A percentile compares a stretch with the other conserved stretches of the same genome.
Evolutionary conservation across 92 coral and sea anemone species (phyloP).

Genomic region (Phenganax marumi): DNA sequence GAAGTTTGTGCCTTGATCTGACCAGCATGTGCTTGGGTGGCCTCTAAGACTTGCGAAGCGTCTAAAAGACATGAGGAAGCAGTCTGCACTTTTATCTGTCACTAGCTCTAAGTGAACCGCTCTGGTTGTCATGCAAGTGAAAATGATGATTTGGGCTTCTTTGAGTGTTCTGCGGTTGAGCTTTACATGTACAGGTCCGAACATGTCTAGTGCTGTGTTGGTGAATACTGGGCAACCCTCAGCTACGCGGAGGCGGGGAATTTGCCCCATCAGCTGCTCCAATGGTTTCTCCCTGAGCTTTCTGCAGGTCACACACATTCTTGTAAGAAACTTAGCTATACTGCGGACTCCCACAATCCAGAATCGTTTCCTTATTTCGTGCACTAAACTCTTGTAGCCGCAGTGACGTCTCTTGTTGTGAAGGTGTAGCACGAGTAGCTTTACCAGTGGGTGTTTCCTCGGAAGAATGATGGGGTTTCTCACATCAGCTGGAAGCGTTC

Average conservation of each 20-base stretch:
- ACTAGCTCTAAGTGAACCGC: not conserved
- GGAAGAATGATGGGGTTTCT: not conserved
- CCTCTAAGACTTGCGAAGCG: slow-evolving; percentile 4
- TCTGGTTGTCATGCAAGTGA: slow-evolving; percentile 58
- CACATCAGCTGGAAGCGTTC: not conserved
- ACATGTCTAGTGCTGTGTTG: slow-evolving; percentile 50
- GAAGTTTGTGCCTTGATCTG: slow-evolving; percentile 26
- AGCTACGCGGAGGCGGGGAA: slow-evolving; percentile 55
- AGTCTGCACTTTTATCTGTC: not conserved
- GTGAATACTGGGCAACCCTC: slow-evolving; percentile 50
- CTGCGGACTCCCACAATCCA: slow-evolving; percentile 56
- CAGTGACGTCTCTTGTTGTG: slow-evolving; percentile 37
- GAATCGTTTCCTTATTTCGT: slow-evolving; percentile 48
- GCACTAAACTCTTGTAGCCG: slow-evolving; percentile 34
- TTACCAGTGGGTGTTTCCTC: not conserved
- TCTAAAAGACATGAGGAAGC: not conserved
- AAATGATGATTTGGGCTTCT: slow-evolving; percentile 61
- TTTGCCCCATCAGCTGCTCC: slow-evolving; percentile 66
- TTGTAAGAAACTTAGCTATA: slow-evolving; percentile 48
- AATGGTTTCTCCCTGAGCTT: slow-evolving; percentile 55
- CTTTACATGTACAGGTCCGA: slow-evolving; percentile 55
- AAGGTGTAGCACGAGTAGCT: slow-evolving; percentile 1
- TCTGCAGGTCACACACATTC: slow-evolving; percentile 55
- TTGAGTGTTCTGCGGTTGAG: slow-evolving; percentile 58
- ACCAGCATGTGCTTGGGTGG: slow-evolving; percentile 11